Evolutionary conservation across 2,888 invertebrate genomes (phyloP).

Genomic region (Altica lythri): DNA sequence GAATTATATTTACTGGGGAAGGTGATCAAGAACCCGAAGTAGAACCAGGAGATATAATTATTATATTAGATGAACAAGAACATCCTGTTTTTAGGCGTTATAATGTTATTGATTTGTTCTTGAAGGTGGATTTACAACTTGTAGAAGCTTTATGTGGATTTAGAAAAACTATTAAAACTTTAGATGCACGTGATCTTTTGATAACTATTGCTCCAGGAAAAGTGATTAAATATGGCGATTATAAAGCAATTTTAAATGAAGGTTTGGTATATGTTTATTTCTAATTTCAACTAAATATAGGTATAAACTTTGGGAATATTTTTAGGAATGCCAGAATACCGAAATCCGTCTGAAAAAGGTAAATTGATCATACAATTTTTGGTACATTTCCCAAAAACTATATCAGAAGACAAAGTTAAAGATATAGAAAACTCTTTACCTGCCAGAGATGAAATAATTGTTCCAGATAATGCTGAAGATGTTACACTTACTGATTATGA

Average conservation of each 20-base stretch:
- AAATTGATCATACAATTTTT: constrained; percentile 89
- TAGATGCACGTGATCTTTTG: constrained; percentile 88
- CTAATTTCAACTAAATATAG: too few species aligned
- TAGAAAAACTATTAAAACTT: constrained; percentile 84
- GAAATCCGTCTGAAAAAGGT: constrained; percentile 90
- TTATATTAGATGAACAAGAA: constrained; percentile 93
- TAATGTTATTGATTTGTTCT: constrained; percentile 77
- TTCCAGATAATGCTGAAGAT: constrained; percentile 82
- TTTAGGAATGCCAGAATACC: constrained; percentile 87
- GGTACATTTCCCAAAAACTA: constrained; percentile 82
- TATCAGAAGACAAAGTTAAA: constrained; percentile 75
- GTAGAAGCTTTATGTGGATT: constrained; percentile 96
- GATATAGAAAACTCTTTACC: constrained; percentile 81
- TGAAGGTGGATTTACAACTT: constrained; percentile 83
- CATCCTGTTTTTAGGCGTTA: constrained; percentile 72
- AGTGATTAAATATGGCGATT: constrained; percentile 86
- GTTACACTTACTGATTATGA: constrained; percentile 76
- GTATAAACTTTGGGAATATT: not conserved
- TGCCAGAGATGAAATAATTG: constrained; percentile 68
- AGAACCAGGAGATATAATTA: constrained; percentile 93
- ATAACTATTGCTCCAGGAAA: constrained; percentile 87
- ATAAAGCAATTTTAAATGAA: constrained; percentile 87
- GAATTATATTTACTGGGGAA: constrained; percentile 90
- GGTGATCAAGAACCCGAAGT: constrained; percentile 96
- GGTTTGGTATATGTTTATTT: too few species aligned